Percentiles rank a stretch among this genome's conserved stretches.
phyloP scores from a whole-genome alignment of 1,140 invertebrate genomes.

The Pseudomyrmex pallidus region DNA sequence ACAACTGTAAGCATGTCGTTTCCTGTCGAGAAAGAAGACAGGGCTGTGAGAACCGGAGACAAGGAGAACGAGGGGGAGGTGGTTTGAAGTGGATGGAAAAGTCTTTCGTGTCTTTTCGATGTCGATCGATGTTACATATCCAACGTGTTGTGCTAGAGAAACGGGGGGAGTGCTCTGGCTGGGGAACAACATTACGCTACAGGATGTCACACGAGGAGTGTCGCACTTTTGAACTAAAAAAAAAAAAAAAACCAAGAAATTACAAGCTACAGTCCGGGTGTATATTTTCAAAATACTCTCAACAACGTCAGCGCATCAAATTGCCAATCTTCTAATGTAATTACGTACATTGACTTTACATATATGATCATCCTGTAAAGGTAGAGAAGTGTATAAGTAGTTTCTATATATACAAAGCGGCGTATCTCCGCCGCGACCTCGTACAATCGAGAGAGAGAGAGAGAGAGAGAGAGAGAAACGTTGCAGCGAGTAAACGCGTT shows the following conservation, averaged over 20 bases:
- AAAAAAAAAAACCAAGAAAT: no score
- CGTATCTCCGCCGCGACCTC: no score
- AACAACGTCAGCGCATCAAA: no score
- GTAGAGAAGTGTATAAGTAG: no score
- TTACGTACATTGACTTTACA: no score
- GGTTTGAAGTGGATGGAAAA: neutral
- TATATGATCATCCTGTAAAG: no score
- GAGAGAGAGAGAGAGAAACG: slow-evolving; percentile 25
- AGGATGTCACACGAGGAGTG: slow-evolving; percentile 17
- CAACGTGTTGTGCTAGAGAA: slow-evolving; percentile 55
- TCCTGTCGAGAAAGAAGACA: neutral
- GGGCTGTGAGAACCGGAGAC: neutral
- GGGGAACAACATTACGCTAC: slow-evolving; percentile 2
- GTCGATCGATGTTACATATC: slow-evolving; percentile 43
- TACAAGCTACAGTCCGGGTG: slow-evolving; percentile 28
- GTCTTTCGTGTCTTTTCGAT: slow-evolving; percentile 49
- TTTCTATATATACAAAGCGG: no score
- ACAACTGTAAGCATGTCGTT: slow-evolving; percentile 53
- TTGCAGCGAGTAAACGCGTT: neutral
- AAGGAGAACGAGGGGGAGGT: neutral
- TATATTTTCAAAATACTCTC: no score
- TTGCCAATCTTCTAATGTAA: no score
- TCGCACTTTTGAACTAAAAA: neutral
- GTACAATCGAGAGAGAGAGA: no score
- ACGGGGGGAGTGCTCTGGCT: neutral